Percentiles rank a stretch among this genome's conserved stretches.
These are phyloP conservation scores for Drosophila neocordata DNA, from an alignment of 1,140 invertebrate species.

Conservation along the genomic window DNA sequence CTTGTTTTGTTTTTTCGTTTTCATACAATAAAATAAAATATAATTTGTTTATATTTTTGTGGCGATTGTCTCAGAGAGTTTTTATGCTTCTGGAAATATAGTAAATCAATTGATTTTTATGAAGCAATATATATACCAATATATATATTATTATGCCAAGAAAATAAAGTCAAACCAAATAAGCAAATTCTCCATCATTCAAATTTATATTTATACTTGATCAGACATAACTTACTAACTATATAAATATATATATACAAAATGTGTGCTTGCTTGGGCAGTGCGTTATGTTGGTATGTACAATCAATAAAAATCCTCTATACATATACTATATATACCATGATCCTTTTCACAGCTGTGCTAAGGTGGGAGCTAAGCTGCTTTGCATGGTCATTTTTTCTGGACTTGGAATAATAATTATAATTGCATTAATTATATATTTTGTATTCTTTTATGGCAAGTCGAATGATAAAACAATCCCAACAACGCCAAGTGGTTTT, in stretches of 20 bases:
- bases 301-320: not conserved
- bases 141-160: not conserved
- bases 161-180: not conserved
- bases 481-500: not conserved
- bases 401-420: not conserved
- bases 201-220: not conserved
- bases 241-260: not conserved
- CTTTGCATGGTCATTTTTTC: not conserved
- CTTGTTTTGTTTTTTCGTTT: slow-evolving; percentile 15
- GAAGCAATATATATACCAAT: not conserved
- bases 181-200: not conserved
- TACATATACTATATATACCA: not conserved
- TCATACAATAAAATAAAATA: slow-evolving; percentile 62
- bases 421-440: slow-evolving; percentile 28
- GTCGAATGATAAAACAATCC: not conserved
- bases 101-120: slow-evolving; percentile 6
- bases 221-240: not conserved
- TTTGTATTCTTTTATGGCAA: slow-evolving; percentile 39
- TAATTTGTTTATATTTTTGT: slow-evolving; percentile 63
- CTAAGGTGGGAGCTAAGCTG: slow-evolving; percentile 12
- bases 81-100: slow-evolving; percentile 24
- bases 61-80: not conserved
- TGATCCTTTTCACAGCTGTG: slow-evolving; percentile 18
- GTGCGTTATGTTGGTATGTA: slow-evolving; percentile 36
- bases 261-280: slow-evolving; percentile 19